Evolutionary conservation across 2,797 vertebrate genomes (phyloP).

Genomic region (Falco novaeseelandiae): DNA sequence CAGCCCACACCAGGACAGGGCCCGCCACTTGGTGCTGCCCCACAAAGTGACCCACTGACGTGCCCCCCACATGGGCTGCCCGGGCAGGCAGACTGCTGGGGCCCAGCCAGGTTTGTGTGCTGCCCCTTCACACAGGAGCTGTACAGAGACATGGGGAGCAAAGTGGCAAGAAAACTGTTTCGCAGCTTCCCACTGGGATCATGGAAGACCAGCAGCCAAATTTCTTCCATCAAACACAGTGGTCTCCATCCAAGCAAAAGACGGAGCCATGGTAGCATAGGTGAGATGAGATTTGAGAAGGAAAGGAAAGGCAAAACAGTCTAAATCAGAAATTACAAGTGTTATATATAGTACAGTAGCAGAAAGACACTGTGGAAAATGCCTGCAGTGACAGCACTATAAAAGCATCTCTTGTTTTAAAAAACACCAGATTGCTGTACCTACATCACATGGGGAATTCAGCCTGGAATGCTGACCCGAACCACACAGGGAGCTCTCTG

Average conservation of each 20-base stretch:
- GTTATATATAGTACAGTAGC: background rate
- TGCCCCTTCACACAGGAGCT: background rate
- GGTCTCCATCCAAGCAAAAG: background rate
- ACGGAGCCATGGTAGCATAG: background rate
- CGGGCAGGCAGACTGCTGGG: background rate
- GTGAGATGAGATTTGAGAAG: background rate
- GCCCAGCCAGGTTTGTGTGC: accelerated
- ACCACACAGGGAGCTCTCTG: background rate
- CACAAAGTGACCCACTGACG: background rate
- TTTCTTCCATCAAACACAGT: background rate
- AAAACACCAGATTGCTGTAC: background rate
- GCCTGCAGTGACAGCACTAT: background rate
- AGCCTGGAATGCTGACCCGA: background rate
- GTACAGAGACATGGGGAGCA: background rate
- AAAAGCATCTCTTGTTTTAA: background rate
- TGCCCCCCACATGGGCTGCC: background rate
- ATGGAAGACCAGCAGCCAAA: background rate
- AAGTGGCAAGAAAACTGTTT: background rate
- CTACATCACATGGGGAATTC: background rate
- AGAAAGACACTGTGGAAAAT: background rate
- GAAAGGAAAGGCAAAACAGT: background rate
- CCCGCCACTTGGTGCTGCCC: background rate
- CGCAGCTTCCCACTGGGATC: background rate
- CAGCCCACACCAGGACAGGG: background rate
- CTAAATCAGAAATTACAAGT: background rate